A percentile compares a stretch with the other conserved stretches of the same genome.
Conservation (phyloP, 2,888 invertebrate species). For the Ophion costatus region DNA sequence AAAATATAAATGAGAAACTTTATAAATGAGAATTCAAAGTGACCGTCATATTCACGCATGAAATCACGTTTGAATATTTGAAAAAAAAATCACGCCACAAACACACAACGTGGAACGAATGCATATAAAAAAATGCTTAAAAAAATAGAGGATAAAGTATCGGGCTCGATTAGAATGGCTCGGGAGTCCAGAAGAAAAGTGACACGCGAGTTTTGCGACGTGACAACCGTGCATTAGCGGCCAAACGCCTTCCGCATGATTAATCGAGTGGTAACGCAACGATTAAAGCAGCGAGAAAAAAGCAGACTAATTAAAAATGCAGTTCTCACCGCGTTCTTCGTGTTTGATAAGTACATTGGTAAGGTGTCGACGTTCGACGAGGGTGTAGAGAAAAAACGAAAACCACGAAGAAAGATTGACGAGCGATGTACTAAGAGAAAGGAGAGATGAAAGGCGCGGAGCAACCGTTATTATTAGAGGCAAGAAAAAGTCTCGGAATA, state of each 20-base stretch:
- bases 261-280: conserved; percentile 7
- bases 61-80: no score
- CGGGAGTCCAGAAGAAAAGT: conserved; percentile 1
- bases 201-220: neutral
- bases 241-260: conserved; percentile 32
- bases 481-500: conserved; percentile 42
- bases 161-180: neutral
- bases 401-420: conserved; percentile 12
- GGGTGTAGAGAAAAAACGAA: neutral
- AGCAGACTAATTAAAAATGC: neutral
- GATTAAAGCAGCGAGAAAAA: neutral
- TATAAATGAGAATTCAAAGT: no score
- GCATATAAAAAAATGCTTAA: neutral
- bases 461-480: conserved; percentile 44
- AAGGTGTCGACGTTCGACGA: conserved; percentile 38
- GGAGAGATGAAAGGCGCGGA: conserved; percentile 31
- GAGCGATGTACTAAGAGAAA: conserved; percentile 29
- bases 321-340: neutral
- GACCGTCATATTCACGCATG: no score
- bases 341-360: conserved; percentile 14
- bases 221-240: conserved; percentile 12
- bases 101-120: no score
- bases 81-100: no score
- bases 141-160: neutral
- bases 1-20: no score